These are phyloP conservation scores for Brachionus plicatilis DNA, from an alignment of 1,140 invertebrate species.

Conservation along the genomic window DNA sequence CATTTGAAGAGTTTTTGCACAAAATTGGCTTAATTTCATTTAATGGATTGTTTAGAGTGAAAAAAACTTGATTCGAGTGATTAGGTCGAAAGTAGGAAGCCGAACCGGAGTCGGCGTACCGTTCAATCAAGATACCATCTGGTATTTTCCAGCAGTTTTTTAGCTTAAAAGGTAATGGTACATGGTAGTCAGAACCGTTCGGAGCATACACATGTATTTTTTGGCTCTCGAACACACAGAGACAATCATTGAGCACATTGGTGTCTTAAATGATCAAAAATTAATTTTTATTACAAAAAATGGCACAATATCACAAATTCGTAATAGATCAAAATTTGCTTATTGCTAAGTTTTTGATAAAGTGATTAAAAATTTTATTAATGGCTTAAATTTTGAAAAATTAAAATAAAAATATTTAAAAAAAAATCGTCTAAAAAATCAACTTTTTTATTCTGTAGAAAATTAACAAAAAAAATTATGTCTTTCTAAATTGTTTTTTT, in stretches of 20 bases:
- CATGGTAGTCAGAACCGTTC: conserved; percentile 24
- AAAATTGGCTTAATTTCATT: conserved; percentile 35
- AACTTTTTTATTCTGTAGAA: not conserved
- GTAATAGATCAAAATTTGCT: too few species aligned
- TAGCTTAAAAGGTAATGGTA: conserved; percentile 14
- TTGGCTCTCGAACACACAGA: conserved; percentile 14
- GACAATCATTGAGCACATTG: not conserved
- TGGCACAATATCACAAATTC: too few species aligned
- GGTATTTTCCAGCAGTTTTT: conserved; percentile 34
- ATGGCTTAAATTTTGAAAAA: not conserved
- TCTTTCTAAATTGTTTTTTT: too few species aligned
- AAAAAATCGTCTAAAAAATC: not conserved
- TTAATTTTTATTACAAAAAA: not conserved
- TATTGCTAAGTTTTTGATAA: too few species aligned
- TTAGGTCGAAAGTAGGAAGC: conserved; percentile 11
- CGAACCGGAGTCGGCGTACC: not conserved
- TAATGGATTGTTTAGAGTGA: conserved; percentile 18
- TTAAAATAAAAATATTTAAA: too few species aligned
- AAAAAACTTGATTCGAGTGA: conserved; percentile 11
- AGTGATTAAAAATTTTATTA: too few species aligned
- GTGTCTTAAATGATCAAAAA: not conserved
- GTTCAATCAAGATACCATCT: conserved; percentile 24
- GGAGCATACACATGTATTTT: conserved; percentile 30
- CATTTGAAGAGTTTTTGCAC: conserved; percentile 13
- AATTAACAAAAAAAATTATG: too few species aligned